A percentile compares a stretch with the other conserved stretches of the same genome.
Evolutionary conservation across 2,888 invertebrate genomes (phyloP).

Genomic region (Troides aeacus): DNA sequence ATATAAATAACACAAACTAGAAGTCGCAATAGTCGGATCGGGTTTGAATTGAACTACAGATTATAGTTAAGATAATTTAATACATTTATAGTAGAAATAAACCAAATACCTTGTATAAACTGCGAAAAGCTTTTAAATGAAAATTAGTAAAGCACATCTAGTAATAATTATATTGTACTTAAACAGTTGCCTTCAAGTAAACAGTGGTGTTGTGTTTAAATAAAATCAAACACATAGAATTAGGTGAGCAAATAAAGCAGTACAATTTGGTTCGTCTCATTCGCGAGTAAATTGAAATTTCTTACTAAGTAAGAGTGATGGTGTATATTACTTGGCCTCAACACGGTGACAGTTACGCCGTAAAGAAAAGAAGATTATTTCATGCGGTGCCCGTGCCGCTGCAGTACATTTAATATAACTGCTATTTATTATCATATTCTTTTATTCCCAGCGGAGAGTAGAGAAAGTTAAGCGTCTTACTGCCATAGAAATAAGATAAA

Average conservation of each 20-base stretch:
- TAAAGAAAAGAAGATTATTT: constrained; percentile 74
- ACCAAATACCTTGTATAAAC: too few relatives aligned
- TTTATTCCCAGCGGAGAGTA: constrained; percentile 52
- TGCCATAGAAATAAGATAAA: constrained; percentile 52
- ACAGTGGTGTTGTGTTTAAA: not conserved
- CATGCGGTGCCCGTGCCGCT: constrained; percentile 57
- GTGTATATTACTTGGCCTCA: constrained; percentile 70
- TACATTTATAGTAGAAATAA: too few relatives aligned
- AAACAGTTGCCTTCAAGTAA: not conserved
- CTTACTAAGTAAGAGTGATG: constrained; percentile 78
- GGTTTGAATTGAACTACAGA: too few relatives aligned
- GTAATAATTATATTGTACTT: too few relatives aligned
- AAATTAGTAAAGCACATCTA: too few relatives aligned
- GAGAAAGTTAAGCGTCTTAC: constrained; percentile 62
- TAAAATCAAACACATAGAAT: constrained; percentile 50
- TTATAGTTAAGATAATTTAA: too few relatives aligned
- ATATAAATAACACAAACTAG: too few relatives aligned
- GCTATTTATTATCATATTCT: constrained; percentile 75
- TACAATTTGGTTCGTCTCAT: constrained; percentile 70
- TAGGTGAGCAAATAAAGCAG: constrained; percentile 61
- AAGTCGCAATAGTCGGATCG: too few relatives aligned
- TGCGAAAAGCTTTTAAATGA: too few relatives aligned
- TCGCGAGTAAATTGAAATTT: constrained; percentile 75
- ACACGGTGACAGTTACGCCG: constrained; percentile 67
- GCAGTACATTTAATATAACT: constrained; percentile 71